Conservation (phyloP, 92 coral and sea anemone species). For the Ricordea florida region DNA sequence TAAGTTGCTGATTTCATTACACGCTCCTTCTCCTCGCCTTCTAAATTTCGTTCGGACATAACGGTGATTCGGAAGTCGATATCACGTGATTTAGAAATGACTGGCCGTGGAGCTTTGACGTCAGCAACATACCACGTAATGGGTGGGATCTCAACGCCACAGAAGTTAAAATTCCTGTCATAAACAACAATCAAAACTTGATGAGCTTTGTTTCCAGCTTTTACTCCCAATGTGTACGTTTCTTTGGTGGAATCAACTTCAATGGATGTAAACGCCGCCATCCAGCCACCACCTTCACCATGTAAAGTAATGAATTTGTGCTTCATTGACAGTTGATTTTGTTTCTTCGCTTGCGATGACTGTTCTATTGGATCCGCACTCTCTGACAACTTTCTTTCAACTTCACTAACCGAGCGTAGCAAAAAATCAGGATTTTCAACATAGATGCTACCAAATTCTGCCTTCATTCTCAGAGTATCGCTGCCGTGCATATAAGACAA, state of each 20-base stretch:
- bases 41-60: constrained; percentile 43
- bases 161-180: constrained; percentile 49
- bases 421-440: constrained; percentile 32
- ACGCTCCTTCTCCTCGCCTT: constrained; percentile 24
- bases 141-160: constrained; percentile 64
- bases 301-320: constrained; percentile 22
- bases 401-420: background rate
- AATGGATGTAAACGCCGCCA: constrained; percentile 3
- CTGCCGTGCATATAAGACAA: constrained; percentile 67
- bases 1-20: constrained; percentile 44
- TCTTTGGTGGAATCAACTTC: background rate
- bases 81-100: constrained; percentile 49
- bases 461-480: constrained; percentile 29
- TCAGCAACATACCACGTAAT: constrained; percentile 76
- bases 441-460: constrained; percentile 78
- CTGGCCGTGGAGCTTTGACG: constrained; percentile 60
- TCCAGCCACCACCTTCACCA: constrained; percentile 3
- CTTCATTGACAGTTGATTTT: background rate
- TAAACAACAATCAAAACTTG: constrained; percentile 30
- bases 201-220: constrained; percentile 50
- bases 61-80: constrained; percentile 61
- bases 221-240: constrained; percentile 51
- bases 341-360: background rate
- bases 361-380: constrained; percentile 47
- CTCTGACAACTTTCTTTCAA: constrained; percentile 31